phyloP scores from a whole-genome alignment of 2,797 vertebrate genomes.

The Myiothlypis coronata region DNA sequence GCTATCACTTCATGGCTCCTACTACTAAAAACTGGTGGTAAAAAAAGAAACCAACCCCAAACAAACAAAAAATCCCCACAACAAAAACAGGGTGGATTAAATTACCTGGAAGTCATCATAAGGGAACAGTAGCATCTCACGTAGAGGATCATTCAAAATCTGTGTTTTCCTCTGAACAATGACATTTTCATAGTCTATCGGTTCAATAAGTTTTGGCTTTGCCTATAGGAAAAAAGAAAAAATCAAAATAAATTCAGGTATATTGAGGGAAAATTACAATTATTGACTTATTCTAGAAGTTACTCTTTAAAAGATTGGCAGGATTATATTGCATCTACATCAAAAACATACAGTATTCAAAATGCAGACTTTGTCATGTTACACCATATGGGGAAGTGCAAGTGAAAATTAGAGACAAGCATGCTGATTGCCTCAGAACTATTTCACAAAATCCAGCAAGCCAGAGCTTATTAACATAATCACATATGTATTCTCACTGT shows the following conservation, averaged over 20 bases:
- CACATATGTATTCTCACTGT: not conserved
- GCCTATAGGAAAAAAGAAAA: slow-evolving; percentile 76
- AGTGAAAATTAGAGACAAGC: not conserved
- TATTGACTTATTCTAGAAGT: not conserved
- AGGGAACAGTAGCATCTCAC: slow-evolving; percentile 96
- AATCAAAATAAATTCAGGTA: not conserved
- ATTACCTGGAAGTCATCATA: slow-evolving; percentile 94
- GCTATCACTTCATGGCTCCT: not conserved
- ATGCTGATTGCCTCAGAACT: not conserved
- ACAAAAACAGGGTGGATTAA: not conserved
- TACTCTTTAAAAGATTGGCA: not conserved
- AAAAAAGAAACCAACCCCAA: not conserved
- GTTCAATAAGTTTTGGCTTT: slow-evolving; percentile 93
- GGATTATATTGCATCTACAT: not conserved
- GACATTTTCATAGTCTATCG: slow-evolving; percentile 95
- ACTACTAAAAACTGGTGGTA: not conserved
- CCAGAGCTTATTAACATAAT: not conserved
- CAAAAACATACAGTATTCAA: not conserved
- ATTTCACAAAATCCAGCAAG: not conserved
- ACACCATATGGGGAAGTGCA: not conserved
- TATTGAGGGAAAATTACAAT: not conserved
- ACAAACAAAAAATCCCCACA: not conserved
- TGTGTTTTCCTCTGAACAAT: slow-evolving; percentile 93
- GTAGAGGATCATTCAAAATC: slow-evolving; percentile 90
- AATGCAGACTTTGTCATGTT: not conserved